Conservation (phyloP, 1,140 invertebrate genomes). For the Amphibalanus amphitrite region DNA sequence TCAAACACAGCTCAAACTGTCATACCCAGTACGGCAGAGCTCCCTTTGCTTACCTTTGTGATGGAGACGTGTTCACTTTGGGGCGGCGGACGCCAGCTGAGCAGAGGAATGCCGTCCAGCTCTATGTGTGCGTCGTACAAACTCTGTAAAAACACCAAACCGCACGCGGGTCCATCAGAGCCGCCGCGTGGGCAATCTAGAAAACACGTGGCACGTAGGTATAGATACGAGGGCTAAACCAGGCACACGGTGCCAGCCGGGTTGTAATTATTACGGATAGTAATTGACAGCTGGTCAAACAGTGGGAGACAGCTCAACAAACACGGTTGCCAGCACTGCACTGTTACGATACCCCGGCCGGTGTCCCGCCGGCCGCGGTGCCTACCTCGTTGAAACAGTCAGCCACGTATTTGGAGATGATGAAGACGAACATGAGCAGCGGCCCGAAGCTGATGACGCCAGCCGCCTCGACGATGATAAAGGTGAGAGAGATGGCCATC, state of each 20-base stretch:
- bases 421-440: conserved; percentile 70
- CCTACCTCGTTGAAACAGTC: conserved; percentile 89
- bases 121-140: conserved; percentile 93
- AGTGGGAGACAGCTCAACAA: too few species aligned
- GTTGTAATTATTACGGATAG: too few species aligned
- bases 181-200: too few species aligned
- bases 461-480: conserved; percentile 91
- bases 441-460: conserved; percentile 84
- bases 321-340: too few species aligned
- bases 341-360: too few species aligned
- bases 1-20: too few species aligned
- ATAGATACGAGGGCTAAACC: too few species aligned
- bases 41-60: conserved; percentile 42
- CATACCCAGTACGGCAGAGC: too few species aligned
- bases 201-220: too few species aligned
- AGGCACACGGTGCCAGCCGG: too few species aligned
- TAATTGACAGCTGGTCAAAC: too few species aligned
- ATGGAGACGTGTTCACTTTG: conserved; percentile 70
- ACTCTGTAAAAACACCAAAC: conserved; percentile 54
- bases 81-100: conserved; percentile 84
- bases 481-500: conserved; percentile 89
- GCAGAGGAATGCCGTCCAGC: conserved; percentile 65
- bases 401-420: conserved; percentile 92
- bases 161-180: too few species aligned
- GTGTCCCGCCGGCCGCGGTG: not conserved